Base-by-base conservation (phyloP, 2,888 invertebrate genomes). In the Lydus trimaculatus region DNA sequence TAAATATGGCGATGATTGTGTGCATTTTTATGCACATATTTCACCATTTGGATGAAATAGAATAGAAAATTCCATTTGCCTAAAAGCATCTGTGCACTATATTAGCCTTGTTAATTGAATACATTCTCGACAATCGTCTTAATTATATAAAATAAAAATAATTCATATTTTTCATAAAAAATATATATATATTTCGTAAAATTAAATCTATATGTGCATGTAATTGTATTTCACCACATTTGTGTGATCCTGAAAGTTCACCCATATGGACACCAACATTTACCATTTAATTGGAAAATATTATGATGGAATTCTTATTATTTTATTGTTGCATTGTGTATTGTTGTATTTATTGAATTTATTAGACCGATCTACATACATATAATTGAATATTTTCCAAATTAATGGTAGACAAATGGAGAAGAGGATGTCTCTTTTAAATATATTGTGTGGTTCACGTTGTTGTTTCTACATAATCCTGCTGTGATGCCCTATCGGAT, bases 91-190 rank as follows among this genome's bases (percentile, higher is more conserved):
- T 79, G 81, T 82, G 80, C 80, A 81, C 82, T 81, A 79, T 81
- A 79, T 76, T 77, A 81, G 83, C 83, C 83, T 83, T 84, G 80
- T 82, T 81, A 82, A 76, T 73, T 70, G 64, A 71, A 76, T 73
- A 74, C 70, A 77, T 79, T 82, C 81, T 83, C 76, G 85, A 85
- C 85, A 85, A 85, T 85, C 85, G 82, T 81, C 78, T 80, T 76
- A 72, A 75, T 33, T 33, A 13, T 5, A 43, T 5, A 20, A 75
- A 75, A 76, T 80, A 72, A 73, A 78, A 81, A 79, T 79, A 79
- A 75, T 78, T 75, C 78, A 80, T 82, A 82, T 83, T 83, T 82
- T 82, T 81, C 82, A 81, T 80, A 82, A 76, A 74, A 17, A n/a
- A 43, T 43, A 43, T n/a, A 43, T 5, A 4, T 78, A 80, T 81